Base-by-base conservation (phyloP, 2,797 vertebrate genomes). In the Pipistrellus pipistrellus region DNA sequence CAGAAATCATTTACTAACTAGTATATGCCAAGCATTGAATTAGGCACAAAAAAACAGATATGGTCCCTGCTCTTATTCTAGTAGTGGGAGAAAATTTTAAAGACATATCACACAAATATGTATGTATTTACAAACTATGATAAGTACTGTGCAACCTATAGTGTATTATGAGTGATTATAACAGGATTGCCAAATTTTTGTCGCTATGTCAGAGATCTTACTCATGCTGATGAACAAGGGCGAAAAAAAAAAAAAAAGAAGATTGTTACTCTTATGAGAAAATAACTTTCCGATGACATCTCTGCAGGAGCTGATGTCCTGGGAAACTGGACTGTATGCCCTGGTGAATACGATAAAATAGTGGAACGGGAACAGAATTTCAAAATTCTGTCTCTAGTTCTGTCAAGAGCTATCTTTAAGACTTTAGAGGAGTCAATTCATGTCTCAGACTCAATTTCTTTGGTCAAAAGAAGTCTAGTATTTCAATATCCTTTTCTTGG, bases 191-290 rank as follows among this genome's bases (percentile, higher is more conserved):
- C 38, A 88, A 72, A 48, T 87, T 83, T 73, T 9, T 64, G 41
- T 38, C 8, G 14, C 1, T 18, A 4, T 80, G n/a, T 59, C 12
- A 81, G 17, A 85, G 46, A 8, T 72, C 15, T 78, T 51, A 85
- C n/a, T 89, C 27, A 46, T 75, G 23, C 18, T 53, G 69, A 51
- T 38, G 48, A 89, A 66, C 4, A 73, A 73, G 35, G 32, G n/a
- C 62, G 21, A 84, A 35, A 57, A 95, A 81, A 92, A 4, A 84
- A 93, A 83, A 35, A 57, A 95, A 81, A 92, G 6, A 84, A 93
- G 11, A 41, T 6, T 86, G 48, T 73, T 64, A 77, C 0, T 81
- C 27, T 51, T 73, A 38, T 1, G 75, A 91, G 68, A 85, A 69
- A 86, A 88, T 48, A 92, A 78, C 25, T 83, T 93, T 91, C 30